A percentile compares a stretch with the other conserved stretches of the same genome.
Evolutionary conservation across 2,888 invertebrate species (phyloP).

Genomic region (Anarsia innoxiella): DNA sequence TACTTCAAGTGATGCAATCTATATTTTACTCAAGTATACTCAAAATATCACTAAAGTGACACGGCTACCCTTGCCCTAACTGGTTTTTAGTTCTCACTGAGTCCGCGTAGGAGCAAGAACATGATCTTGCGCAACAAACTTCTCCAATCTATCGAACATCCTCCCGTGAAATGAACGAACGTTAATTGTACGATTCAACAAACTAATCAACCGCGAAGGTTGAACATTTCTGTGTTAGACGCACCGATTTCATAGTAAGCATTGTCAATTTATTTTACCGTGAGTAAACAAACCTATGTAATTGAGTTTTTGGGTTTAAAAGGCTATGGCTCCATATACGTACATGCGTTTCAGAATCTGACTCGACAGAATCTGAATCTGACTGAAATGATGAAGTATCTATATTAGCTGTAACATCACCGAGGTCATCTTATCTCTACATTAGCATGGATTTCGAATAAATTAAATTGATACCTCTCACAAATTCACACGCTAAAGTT

Average conservation of each 20-base stretch:
- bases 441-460: too few relatives aligned
- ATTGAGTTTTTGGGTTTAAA: constrained; percentile 5
- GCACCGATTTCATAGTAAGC: constrained; percentile 26
- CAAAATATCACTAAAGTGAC: too few relatives aligned
- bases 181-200: constrained; percentile 50
- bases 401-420: too few relatives aligned
- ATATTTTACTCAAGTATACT: too few relatives aligned
- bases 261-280: constrained; percentile 19
- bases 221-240: constrained; percentile 30
- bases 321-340: too few relatives aligned
- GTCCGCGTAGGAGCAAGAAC: constrained; percentile 19
- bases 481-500: too few relatives aligned
- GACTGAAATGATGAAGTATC: too few relatives aligned
- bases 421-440: too few relatives aligned
- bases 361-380: too few relatives aligned
- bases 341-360: too few relatives aligned
- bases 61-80: constrained; percentile 27
- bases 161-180: constrained; percentile 36
- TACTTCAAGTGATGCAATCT: too few relatives aligned
- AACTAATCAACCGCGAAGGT: constrained; percentile 59
- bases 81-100: constrained; percentile 22
- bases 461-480: too few relatives aligned
- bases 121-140: constrained; percentile 31
- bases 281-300: constrained; percentile 4
- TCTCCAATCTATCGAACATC: constrained; percentile 27